Base-by-base conservation (phyloP, 1,140 invertebrate species). In the Lysiphlebus fabarum region DNA sequence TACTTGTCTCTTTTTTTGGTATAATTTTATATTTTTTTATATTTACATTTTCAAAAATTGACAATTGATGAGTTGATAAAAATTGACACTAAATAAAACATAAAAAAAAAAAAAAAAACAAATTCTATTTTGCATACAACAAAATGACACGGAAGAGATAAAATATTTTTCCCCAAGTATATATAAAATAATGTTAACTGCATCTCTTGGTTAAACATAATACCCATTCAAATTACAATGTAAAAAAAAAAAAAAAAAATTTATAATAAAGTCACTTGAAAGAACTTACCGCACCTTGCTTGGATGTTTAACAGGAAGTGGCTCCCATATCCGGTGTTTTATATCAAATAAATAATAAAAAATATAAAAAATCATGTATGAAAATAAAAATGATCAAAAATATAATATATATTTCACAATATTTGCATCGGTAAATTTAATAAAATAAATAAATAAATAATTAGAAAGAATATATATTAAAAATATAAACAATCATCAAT, bases 271-370 rank as follows among this genome's bases (percentile, higher is more conserved):
- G 12, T 11, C 7, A 51, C 48, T 41, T 58, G 48, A 53, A 58
- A 58, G 37, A 45, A 43, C 48, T 17, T 7, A 40, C 48, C 56
- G 56, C 49, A 38, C 56, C 48, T 51, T 26, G 37, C 38, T 34
- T 17, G 6, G 38, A 58, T 58, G 56, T 43, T 26, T 34, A 58
- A 33, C 56, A 57, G 56, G 56, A 58, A 58, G 56, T 58, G 48
- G 56, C 56, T 12, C 56, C 56, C 56, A 58, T 58, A 58, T 58
- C 56, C 56, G 56, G 4, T 34, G 48, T 7, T 36, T 8, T 26
- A 10, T 9, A 33, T 26, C 7, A 37, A 7, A 11, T 36, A n/a
- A 11, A 51, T 26, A 7, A n/a, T n/a, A 11, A 36, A 9, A 41
- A 41, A 41, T 11, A 3, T 3, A 41, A 7, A 41, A 9, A 41